Evolutionary conservation across 1,140 invertebrate species (phyloP).

Genomic region (Oscheius sp.): DNA sequence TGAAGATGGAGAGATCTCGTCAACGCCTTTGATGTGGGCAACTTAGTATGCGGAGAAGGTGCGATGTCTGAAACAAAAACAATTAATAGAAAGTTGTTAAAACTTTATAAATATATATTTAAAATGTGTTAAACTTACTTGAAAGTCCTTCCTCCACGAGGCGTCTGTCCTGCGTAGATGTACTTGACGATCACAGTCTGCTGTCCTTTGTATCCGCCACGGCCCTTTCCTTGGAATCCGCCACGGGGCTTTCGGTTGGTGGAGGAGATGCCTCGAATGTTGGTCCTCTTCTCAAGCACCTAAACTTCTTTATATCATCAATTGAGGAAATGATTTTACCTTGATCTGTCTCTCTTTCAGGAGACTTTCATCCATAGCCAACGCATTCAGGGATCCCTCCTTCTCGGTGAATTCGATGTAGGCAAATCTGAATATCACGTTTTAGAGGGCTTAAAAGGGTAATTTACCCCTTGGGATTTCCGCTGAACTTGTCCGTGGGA

Average conservation of each 20-base stretch:
- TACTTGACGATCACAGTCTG: constrained; percentile 56
- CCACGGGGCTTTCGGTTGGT: constrained; percentile 83
- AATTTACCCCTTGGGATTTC: constrained; percentile 85
- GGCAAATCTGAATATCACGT: constrained; percentile 72
- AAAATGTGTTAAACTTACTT: too few species aligned
- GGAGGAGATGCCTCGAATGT: constrained; percentile 87
- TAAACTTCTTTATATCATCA: not conserved
- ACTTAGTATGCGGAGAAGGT: too few species aligned
- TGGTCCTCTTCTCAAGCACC: constrained; percentile 80
- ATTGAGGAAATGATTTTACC: constrained; percentile 70
- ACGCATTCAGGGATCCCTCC: constrained; percentile 92
- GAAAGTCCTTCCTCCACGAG: constrained; percentile 41
- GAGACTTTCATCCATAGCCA: constrained; percentile 95
- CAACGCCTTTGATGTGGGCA: too few species aligned
- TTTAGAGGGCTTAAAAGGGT: not conserved
- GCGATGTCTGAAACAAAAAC: too few species aligned
- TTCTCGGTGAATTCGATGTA: constrained; percentile 98
- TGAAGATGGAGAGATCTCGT: too few species aligned
- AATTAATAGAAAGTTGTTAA: too few species aligned
- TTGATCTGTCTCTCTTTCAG: constrained; percentile 87
- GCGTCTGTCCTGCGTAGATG: constrained; percentile 54
- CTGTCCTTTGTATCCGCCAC: too few species aligned
- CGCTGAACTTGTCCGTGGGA: constrained; percentile 94
- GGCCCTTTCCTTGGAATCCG: constrained; percentile 63
- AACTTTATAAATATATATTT: too few species aligned